Conservation (phyloP, 2,888 invertebrate species). For the Onchidella celtica region DNA sequence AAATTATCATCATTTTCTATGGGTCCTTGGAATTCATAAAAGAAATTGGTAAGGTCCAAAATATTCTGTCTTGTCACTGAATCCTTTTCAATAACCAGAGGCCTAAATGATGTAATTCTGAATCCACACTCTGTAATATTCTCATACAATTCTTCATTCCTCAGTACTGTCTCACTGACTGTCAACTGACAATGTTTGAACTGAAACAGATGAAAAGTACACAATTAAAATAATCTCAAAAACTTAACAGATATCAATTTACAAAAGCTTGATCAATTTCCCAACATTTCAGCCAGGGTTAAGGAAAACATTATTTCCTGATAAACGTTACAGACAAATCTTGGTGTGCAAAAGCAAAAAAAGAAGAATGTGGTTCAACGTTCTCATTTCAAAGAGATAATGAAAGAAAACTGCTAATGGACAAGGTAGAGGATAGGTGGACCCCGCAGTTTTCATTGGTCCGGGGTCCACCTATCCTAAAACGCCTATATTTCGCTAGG, state of each 20-base stretch:
- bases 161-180: background rate
- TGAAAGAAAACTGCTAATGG: too few species aligned
- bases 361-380: too few species aligned
- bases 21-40: background rate
- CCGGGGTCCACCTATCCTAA: too few species aligned
- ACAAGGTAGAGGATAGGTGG: too few species aligned
- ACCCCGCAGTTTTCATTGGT: too few species aligned
- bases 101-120: constrained; percentile 4
- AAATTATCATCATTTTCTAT: too few species aligned
- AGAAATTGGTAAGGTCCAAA: background rate
- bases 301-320: background rate
- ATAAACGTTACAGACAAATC: too few species aligned
- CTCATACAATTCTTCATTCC: background rate
- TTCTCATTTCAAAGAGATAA: too few species aligned
- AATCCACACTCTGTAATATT: background rate
- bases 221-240: background rate
- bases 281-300: background rate
- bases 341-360: too few species aligned
- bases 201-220: background rate
- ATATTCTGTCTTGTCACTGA: background rate
- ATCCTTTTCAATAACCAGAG: constrained; percentile 23
- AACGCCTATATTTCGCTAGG: too few species aligned
- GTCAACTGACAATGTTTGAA: constrained; percentile 6
- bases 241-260: background rate
- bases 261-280: background rate